Evolutionary conservation across 2,797 vertebrate species (phyloP), one percentile per base, ranked within the genome.

Genomic region (Argyrosomus regius): DNA sequence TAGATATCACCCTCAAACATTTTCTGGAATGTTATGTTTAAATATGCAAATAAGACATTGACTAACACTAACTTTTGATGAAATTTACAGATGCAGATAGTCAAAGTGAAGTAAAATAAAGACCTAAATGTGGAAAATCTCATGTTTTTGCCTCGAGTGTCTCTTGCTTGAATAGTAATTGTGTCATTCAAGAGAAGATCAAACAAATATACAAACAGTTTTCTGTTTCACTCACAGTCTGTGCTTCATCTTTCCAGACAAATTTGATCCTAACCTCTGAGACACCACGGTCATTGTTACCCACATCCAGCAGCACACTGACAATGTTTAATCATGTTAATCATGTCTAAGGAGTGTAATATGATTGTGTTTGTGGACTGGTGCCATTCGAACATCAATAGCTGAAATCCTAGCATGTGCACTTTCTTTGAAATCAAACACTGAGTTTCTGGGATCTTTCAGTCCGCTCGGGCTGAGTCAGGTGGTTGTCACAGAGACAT

Each of bases 371-470:
- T 53, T 65, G 48, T 59, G 28, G 49, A 58, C n/a, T 22, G 20
- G 43, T 1, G 9, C 12, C 18, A 22, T 64, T 58, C 35, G 75
- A 18, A 62, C 70, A 71, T 73, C 54, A 35, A 54, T 57, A 64
- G 46, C 16, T 83, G 72, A 80, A 87, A 82, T 58, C 39, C n/a
- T 11, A 81, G 69, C 68, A 54, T 2, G 2, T 58, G 12, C 59
- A 59, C 64, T 75, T 70, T 71, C 6, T 59, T 17, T 78, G 82
- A 82, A 85, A 88, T 78, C 28, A 72, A 53, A 78, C 64, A 46
- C 78, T 54, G 56, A 68, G 49, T 58, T 66, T 60, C 45, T 28
- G 45, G 70, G 48, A 62, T 60, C 35, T 62, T 41, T 72, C 43
- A 56, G 41, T 9, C 14, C 17, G 12, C 43, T 62, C 3, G 2